Conservation (phyloP, 2,888 invertebrate genomes). For the Eulithis testata region DNA sequence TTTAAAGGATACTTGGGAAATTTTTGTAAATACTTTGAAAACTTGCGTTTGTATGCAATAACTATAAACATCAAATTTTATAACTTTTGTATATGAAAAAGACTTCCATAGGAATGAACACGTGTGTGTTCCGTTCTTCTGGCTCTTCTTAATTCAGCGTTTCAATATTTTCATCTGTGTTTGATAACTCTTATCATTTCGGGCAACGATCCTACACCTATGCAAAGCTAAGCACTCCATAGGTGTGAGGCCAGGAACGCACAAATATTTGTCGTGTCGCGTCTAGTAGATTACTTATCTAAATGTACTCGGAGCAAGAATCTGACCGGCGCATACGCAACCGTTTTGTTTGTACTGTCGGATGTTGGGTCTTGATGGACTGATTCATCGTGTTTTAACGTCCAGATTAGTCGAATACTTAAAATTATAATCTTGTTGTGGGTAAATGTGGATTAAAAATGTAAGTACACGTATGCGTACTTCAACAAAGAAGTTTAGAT, state of each 20-base stretch:
- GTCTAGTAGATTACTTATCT: conserved; percentile 66
- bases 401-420: conserved; percentile 8
- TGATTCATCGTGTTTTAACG: conserved; percentile 12
- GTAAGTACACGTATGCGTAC: neutral
- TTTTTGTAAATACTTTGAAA: no score
- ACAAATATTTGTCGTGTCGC: conserved; percentile 72
- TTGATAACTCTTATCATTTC: conserved; percentile 24
- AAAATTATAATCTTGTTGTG: neutral
- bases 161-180: conserved; percentile 8
- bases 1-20: no score
- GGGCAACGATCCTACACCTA: conserved; percentile 20
- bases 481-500: no score
- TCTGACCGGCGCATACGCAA: conserved; percentile 60
- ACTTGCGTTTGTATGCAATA: no score
- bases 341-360: conserved; percentile 41
- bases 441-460: conserved; percentile 1
- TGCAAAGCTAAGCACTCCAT: conserved; percentile 37
- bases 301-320: conserved; percentile 57
- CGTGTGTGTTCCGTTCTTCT: no score
- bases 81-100: no score
- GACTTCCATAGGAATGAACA: no score
- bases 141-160: neutral
- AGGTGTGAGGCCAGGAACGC: conserved; percentile 58
- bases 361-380: conserved; percentile 12
- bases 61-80: no score